Percentiles rank a stretch among this genome's conserved stretches.
Conservation (phyloP, 2,113 vertebrate species). For the Enhydra lutris region DNA sequence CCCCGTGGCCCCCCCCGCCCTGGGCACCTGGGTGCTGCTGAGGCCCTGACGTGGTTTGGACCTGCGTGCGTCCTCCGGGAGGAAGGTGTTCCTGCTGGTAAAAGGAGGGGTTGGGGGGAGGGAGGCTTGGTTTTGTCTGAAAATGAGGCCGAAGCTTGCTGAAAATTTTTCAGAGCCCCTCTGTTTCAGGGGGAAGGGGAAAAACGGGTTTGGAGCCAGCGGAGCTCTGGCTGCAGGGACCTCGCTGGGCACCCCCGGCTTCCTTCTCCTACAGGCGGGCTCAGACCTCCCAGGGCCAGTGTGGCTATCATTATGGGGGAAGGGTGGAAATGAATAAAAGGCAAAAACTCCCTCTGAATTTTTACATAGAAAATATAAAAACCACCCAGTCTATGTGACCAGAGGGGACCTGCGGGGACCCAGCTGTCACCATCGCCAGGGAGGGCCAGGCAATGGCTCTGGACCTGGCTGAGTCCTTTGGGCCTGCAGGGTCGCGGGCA, state of each 20-base stretch:
- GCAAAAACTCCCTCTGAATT: background rate
- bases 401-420: rapidly evolving
- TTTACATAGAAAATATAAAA: rapidly evolving
- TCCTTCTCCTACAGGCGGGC: rapidly evolving
- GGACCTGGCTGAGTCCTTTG: background rate
- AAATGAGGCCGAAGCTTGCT: background rate
- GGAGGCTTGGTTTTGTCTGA: background rate
- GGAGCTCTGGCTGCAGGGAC: background rate
- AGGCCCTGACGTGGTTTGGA: no score
- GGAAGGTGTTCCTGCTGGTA: background rate
- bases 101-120: background rate
- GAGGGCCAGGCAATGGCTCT: background rate
- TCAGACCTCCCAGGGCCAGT: rapidly evolving
- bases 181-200: background rate
- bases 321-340: background rate
- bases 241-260: rapidly evolving
- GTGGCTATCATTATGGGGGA: no score
- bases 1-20: background rate
- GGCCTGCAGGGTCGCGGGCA: background rate
- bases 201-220: background rate
- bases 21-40: background rate
- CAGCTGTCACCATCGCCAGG: background rate
- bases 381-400: background rate
- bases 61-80: rapidly evolving
- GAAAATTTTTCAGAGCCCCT: background rate